phyloP scores from a whole-genome alignment of 2,888 invertebrate species.

The Pardosa pseudoannulata region DNA sequence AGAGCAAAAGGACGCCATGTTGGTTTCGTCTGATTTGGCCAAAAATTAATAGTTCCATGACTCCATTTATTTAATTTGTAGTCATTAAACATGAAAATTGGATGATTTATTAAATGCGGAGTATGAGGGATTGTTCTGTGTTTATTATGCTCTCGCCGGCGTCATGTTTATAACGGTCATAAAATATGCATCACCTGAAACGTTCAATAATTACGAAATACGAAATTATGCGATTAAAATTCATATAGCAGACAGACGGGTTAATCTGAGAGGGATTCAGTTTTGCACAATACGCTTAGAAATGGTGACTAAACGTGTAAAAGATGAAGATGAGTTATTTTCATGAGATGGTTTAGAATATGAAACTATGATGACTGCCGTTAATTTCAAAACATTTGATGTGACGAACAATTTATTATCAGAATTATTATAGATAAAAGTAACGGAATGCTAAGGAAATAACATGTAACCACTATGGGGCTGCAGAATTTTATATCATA shows the following conservation, averaged over 20 bases:
- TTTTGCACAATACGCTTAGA: no score
- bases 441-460: no score
- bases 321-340: no score
- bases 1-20: not conserved
- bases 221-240: not conserved
- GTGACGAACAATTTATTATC: no score
- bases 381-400: no score
- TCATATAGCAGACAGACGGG: not conserved
- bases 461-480: no score
- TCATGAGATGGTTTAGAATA: no score
- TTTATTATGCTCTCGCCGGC: not conserved
- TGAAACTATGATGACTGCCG: no score
- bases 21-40: not conserved
- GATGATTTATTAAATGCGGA: not conserved
- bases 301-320: no score
- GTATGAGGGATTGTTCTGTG: not conserved
- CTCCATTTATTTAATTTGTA: conserved; percentile 2
- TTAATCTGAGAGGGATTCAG: no score
- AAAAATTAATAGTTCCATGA: not conserved
- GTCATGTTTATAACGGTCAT: not conserved
- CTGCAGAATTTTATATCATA: no score
- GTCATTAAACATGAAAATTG: not conserved
- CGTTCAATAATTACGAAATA: not conserved
- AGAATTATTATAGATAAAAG: no score
- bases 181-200: not conserved